Conservation (phyloP, 2,113 vertebrate species). For the Calidris pugnax region DNA sequence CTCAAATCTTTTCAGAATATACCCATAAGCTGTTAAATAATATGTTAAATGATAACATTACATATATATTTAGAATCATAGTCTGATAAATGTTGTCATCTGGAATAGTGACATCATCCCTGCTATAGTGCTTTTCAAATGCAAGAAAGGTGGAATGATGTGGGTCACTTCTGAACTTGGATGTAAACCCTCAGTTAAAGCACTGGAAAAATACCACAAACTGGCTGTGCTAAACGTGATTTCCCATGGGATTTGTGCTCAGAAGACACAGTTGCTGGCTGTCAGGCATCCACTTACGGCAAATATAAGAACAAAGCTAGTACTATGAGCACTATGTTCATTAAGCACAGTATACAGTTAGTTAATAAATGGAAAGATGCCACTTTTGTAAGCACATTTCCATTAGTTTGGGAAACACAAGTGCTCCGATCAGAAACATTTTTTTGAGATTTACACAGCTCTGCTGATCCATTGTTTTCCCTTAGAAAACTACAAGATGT, state of each 20-base stretch:
- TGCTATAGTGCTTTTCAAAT: neutral
- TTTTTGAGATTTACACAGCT: neutral
- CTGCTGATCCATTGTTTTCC: neutral
- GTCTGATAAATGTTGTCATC: neutral
- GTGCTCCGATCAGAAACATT: neutral
- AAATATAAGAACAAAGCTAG: neutral
- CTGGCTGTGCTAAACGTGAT: neutral
- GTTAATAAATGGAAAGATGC: neutral
- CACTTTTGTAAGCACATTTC: neutral
- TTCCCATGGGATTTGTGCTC: neutral
- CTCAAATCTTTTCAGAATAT: neutral
- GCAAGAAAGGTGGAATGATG: neutral
- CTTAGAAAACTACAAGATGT: neutral
- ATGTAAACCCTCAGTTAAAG: neutral
- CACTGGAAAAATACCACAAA: neutral
- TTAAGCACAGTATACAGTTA: neutral
- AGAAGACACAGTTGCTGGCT: neutral
- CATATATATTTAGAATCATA: neutral
- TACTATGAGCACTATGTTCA: neutral
- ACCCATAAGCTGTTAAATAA: neutral
- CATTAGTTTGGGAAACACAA: neutral
- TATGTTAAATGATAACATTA: neutral
- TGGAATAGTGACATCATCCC: neutral
- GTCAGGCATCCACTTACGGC: neutral
- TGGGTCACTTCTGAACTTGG: neutral